phyloP scores from a whole-genome alignment of 2,113 vertebrate species.

The Leucopternis melanops region DNA sequence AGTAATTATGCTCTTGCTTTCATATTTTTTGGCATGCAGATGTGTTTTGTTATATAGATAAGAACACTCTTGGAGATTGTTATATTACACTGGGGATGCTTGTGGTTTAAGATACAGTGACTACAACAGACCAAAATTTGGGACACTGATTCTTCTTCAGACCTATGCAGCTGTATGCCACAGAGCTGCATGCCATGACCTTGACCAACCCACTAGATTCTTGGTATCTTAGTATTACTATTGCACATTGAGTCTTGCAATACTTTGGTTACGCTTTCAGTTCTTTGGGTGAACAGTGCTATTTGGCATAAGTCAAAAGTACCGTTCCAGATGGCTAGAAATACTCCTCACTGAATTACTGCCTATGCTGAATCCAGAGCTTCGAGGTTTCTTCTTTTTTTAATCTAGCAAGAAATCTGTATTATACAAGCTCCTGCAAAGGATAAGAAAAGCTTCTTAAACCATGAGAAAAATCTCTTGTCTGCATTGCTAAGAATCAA shows the following conservation, averaged over 20 bases:
- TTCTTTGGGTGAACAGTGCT: background rate
- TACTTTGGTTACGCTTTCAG: background rate
- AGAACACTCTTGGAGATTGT: background rate
- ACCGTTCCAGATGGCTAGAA: background rate
- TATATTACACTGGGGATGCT: background rate
- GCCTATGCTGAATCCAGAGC: background rate
- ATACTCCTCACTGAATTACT: background rate
- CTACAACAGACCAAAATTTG: background rate
- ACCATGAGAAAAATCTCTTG: background rate
- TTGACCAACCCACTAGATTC: background rate
- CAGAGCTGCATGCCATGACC: background rate
- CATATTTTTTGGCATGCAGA: background rate
- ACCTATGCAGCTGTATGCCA: accelerated
- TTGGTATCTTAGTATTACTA: accelerated
- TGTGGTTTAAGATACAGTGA: background rate
- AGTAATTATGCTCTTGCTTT: background rate
- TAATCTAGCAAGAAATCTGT: background rate
- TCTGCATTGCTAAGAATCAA: background rate
- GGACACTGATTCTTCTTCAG: background rate
- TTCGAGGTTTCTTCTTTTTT: background rate
- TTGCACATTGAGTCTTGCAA: accelerated
- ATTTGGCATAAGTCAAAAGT: background rate
- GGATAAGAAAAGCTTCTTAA: background rate
- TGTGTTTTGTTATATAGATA: background rate
- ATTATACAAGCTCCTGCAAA: background rate